Evolutionary conservation across 2,888 invertebrate genomes (phyloP), one percentile per base, ranked within the genome.

Genomic region (Tiliacea citrago): DNA sequence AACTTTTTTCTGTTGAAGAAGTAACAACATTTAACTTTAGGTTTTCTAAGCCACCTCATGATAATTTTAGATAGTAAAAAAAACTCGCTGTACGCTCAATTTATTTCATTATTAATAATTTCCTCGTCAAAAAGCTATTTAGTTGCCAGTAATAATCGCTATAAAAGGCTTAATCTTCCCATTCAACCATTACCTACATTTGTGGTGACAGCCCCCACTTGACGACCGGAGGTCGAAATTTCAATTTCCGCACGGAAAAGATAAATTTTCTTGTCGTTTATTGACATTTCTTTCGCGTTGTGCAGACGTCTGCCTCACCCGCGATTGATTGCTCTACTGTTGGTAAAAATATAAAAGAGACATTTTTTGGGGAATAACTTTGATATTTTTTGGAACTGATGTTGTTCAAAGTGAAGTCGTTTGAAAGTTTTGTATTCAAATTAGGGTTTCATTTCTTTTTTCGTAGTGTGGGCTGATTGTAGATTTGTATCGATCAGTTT

Each of bases 161-260:
- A 79, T 75, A 77, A 77, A 85, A 81, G 81, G 81, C 72, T 81
- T 85, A 87, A 86, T 83, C 74, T 78, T 73, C 61, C 72, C 61
- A 76, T 77, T 79, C 42, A 82, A 61, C 68, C 74, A 77, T 75
- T 76, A 84, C 69, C 78, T 76, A 85, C 73, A 76, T 85, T 83
- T 84, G 77, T 73, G 73, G 79, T 82, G 85, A 83, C 77, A 77
- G 72, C 53, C 73, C 84, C 69, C 77, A 87, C 79, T 86, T 81
- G 83, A 77, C 71, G 85, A 79, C 86, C 85, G 89, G 89, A 90
- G 91, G 91, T 90, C 89, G 85, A 92, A 93, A 93, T 93, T 94
- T 93, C 94, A 95, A 94, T 94, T 94, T 94, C 93, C 94, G 88
- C 74, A 71, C 83, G 91, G 92, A 92, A 92, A 89, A 92, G 91